Percentiles rank a stretch among this genome's conserved stretches.
Conservation (phyloP, 2,113 vertebrate genomes). For the Smithornis capensis region DNA sequence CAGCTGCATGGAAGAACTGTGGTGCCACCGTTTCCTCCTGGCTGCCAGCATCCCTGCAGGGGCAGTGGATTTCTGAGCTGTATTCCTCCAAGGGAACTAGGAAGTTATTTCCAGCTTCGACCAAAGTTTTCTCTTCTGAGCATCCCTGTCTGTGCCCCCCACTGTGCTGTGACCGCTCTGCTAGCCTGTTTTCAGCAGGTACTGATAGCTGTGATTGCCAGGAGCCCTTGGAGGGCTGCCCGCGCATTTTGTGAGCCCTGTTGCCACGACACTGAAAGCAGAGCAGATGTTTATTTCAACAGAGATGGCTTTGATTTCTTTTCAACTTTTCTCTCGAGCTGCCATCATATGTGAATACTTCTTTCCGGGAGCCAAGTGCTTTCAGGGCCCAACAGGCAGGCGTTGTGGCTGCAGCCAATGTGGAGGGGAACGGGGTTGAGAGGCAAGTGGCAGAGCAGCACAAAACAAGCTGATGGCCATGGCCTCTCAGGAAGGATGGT, state of each 20-base stretch:
- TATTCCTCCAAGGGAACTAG: neutral
- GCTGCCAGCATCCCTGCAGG: neutral
- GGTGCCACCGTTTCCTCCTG: neutral
- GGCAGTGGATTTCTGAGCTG: neutral
- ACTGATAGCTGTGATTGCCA: constrained; percentile 43
- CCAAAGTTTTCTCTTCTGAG: neutral
- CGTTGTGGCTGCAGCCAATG: neutral
- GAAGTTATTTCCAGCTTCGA: constrained; percentile 14
- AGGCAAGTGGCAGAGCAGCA: neutral
- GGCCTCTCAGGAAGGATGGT: neutral
- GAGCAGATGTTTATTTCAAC: constrained; percentile 66
- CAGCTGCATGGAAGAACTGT: rapidly evolving
- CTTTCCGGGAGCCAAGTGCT: neutral
- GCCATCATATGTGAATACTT: constrained; percentile 27
- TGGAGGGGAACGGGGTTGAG: neutral
- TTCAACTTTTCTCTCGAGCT: constrained; percentile 22
- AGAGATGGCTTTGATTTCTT: constrained; percentile 54
- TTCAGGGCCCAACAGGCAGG: neutral
- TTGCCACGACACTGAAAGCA: constrained; percentile 47
- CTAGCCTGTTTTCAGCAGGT: constrained; percentile 61
- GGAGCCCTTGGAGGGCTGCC: constrained; percentile 46
- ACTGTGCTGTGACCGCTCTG: neutral
- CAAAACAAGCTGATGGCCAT: neutral
- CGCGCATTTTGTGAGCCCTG: neutral
- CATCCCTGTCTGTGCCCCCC: neutral